Conservation (phyloP, 2,888 invertebrate species). For the Synergus gifuensis region DNA sequence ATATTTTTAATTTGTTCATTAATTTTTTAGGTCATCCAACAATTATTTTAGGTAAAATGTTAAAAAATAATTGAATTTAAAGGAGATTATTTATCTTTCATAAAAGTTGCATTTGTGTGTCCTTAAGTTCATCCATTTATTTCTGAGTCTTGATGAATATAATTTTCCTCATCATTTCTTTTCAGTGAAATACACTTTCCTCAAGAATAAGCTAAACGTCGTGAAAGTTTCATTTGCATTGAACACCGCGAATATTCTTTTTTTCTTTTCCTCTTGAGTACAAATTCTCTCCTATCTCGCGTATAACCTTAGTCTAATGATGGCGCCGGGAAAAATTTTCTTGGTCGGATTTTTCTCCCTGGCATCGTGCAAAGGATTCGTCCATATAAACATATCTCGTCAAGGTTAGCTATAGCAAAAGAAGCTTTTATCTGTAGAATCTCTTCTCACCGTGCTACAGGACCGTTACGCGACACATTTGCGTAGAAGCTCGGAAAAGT, state of each 20-base stretch:
- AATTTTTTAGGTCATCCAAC: neutral
- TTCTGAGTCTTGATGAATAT: constrained; percentile 11
- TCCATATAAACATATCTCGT: constrained; percentile 36
- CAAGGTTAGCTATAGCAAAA: constrained; percentile 35
- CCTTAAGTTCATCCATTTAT: neutral
- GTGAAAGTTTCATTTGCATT: constrained; percentile 13
- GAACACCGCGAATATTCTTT: neutral
- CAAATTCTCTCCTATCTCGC: constrained; percentile 11
- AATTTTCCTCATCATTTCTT: constrained; percentile 33
- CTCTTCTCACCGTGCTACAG: constrained; percentile 44
- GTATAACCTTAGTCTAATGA: constrained; percentile 32
- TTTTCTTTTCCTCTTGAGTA: constrained; percentile 1
- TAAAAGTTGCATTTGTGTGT: constrained; percentile 12
- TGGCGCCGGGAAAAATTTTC: constrained; percentile 5
- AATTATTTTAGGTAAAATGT: neutral
- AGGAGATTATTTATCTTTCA: neutral
- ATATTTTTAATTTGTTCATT: neutral
- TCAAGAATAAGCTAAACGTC: constrained; percentile 7
- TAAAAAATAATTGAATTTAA: neutral
- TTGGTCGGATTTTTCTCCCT: constrained; percentile 18
- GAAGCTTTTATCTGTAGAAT: constrained; percentile 49
- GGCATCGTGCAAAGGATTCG: constrained; percentile 31
- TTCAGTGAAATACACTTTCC: constrained; percentile 18
- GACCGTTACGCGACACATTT: constrained; percentile 54
- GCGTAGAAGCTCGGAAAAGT: constrained; percentile 54